phyloP scores from a whole-genome alignment of 2,888 invertebrate genomes.

The Andrena minutula region DNA sequence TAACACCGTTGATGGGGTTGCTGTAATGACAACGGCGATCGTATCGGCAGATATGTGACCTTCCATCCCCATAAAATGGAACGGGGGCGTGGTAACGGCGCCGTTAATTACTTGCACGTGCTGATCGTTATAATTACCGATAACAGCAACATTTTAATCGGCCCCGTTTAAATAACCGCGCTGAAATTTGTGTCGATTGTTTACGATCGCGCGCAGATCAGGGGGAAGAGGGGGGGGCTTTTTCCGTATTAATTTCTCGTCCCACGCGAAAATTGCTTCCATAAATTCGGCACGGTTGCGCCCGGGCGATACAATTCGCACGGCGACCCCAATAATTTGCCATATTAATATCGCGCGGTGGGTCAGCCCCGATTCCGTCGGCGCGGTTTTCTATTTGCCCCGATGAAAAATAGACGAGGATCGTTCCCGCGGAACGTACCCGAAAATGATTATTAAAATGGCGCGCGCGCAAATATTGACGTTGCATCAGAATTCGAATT shows the following conservation, averaged over 20 bases:
- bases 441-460: constrained; percentile 1
- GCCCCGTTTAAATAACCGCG: constrained; percentile 58
- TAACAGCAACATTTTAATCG: constrained; percentile 64
- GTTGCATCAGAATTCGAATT: not conserved
- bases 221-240: not conserved
- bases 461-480: not conserved
- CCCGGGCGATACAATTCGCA: constrained; percentile 36
- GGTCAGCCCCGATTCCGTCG: constrained; percentile 6
- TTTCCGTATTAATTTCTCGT: constrained; percentile 58
- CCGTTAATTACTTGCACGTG: constrained; percentile 57
- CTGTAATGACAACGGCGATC: constrained; percentile 24
- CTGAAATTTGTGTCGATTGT: constrained; percentile 57
- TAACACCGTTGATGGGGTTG: not conserved
- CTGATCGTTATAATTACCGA: constrained; percentile 59
- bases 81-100: constrained; percentile 34
- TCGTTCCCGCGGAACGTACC: not conserved
- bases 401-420: not conserved
- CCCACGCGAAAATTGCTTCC: constrained; percentile 50
- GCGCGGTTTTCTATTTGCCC: not conserved
- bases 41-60: constrained; percentile 17
- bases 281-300: constrained; percentile 48
- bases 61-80: constrained; percentile 16
- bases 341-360: constrained; percentile 48
- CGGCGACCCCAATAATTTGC: constrained; percentile 40
- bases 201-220: constrained; percentile 39